A percentile compares a stretch with the other conserved stretches of the same genome.
phyloP scores from a whole-genome alignment of 2,797 vertebrate genomes.

The Clangula hyemalis region DNA sequence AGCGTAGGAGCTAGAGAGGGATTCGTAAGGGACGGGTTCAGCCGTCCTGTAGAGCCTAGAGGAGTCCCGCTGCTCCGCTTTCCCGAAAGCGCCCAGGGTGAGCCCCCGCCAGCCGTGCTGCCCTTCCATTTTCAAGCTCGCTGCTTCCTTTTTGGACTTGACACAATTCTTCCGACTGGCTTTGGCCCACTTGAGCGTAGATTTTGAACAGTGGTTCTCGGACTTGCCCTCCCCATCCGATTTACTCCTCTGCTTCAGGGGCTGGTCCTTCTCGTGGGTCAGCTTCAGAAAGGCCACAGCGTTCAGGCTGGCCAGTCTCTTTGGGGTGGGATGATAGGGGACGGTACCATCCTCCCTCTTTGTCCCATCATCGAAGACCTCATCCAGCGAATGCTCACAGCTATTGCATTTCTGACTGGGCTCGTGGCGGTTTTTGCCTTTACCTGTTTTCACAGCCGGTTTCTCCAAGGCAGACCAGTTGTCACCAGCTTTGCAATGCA shows the following conservation, averaged over 20 bases:
- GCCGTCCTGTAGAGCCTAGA: constrained; percentile 23
- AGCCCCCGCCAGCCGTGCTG: constrained; percentile 60
- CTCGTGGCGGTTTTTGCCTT: constrained; percentile 64
- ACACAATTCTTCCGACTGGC: constrained; percentile 75
- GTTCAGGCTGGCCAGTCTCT: constrained; percentile 94
- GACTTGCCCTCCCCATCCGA: constrained; percentile 73
- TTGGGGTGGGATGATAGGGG: constrained; percentile 82
- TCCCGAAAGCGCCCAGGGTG: constrained; percentile 41
- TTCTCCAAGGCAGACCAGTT: constrained; percentile 74
- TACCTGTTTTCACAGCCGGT: constrained; percentile 5
- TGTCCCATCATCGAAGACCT: constrained; percentile 74
- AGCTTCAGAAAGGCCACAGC: constrained; percentile 93
- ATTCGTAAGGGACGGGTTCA: constrained; percentile 68
- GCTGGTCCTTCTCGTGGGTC: constrained; percentile 85
- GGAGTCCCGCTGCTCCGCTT: constrained; percentile 67
- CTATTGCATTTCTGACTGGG: constrained; percentile 66
- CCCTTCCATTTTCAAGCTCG: constrained; percentile 58
- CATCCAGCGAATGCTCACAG: constrained; percentile 70
- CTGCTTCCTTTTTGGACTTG: constrained; percentile 74
- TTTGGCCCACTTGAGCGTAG: constrained; percentile 77
- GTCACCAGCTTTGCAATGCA: constrained; percentile 73
- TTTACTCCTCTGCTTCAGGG: constrained; percentile 77
- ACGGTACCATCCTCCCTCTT: constrained; percentile 70
- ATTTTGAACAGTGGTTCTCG: constrained; percentile 70
- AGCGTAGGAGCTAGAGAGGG: constrained; percentile 87